phyloP scores from a whole-genome alignment of 2,113 vertebrate species.

The Atrichornis clamosus region DNA sequence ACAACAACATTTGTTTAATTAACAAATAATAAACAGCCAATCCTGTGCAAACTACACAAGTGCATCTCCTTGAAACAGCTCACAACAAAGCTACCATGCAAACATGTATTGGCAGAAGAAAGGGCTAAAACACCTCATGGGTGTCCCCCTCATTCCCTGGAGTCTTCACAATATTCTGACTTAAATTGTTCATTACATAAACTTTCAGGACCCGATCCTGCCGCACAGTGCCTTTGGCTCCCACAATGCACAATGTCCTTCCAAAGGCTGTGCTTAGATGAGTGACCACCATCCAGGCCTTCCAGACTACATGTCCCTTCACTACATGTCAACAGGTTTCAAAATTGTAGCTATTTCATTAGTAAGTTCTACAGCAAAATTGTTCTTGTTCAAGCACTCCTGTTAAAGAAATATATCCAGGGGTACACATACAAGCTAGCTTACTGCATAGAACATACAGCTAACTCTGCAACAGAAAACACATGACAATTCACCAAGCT shows the following conservation, averaged over 20 bases:
- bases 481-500: neutral
- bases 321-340: fast-evolving
- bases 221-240: neutral
- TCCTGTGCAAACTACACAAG: neutral
- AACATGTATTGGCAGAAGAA: neutral
- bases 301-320: neutral
- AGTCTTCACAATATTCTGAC: neutral
- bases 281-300: neutral
- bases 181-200: neutral
- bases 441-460: neutral
- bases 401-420: neutral
- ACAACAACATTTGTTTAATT: neutral
- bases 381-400: neutral
- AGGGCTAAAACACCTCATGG: neutral
- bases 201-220: neutral
- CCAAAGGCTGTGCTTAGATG: neutral
- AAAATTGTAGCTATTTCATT: neutral
- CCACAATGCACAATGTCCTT: neutral
- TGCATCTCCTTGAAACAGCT: neutral
- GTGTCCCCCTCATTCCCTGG: neutral
- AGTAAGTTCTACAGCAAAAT: neutral
- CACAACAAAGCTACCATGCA: neutral
- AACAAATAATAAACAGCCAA: neutral
- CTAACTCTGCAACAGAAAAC: neutral
- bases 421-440: fast-evolving